Evolutionary conservation across 2,797 vertebrate species (phyloP).

Genomic region (Gastrophryne carolinensis): DNA sequence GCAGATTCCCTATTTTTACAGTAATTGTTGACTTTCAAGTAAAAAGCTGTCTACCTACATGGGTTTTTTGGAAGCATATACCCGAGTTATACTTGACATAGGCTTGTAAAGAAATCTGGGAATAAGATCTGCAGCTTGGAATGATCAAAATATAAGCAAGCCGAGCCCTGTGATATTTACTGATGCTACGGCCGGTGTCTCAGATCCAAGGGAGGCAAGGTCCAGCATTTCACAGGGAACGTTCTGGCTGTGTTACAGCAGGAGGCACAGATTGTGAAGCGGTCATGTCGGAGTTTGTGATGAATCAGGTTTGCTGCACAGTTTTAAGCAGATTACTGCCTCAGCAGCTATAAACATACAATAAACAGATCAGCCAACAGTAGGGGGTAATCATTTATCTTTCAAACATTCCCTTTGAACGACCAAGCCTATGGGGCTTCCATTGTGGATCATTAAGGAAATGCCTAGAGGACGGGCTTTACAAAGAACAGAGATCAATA

Average conservation of each 20-base stretch:
- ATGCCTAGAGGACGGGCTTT: not conserved
- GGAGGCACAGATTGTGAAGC: constrained; percentile 28
- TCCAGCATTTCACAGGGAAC: not conserved
- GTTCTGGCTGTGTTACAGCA: not conserved
- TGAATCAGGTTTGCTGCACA: not conserved
- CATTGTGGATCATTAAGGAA: not conserved
- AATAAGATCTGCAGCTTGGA: not conserved
- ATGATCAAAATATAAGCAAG: not conserved
- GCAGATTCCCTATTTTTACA: too few species aligned
- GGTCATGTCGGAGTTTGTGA: not conserved
- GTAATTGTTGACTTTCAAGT: too few species aligned
- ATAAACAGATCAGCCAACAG: not conserved
- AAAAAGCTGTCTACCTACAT: too few species aligned
- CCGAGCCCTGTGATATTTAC: not conserved
- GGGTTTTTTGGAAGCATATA: too few species aligned
- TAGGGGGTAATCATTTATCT: not conserved
- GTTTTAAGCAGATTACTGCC: not conserved
- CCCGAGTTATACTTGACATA: too few species aligned
- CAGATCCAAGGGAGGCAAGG: not conserved
- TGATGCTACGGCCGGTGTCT: not conserved
- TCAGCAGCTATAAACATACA: not conserved
- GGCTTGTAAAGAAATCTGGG: too few species aligned
- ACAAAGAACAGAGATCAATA: not conserved
- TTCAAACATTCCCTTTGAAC: not conserved
- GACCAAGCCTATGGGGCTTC: not conserved